Conservation (phyloP, 2,113 vertebrate genomes). For the Zosterops hypoxanthus region DNA sequence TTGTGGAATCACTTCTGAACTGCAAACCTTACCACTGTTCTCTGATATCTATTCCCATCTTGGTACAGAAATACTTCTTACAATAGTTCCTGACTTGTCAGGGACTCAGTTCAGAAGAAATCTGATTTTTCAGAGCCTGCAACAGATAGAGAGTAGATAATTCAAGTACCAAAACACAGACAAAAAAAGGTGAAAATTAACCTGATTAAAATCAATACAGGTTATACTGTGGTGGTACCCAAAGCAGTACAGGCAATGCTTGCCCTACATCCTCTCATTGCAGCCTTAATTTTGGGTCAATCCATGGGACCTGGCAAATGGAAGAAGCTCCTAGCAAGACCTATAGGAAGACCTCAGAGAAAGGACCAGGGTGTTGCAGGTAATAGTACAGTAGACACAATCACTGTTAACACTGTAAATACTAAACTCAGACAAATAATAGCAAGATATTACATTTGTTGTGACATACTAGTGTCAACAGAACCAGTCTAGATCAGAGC, state of each 20-base stretch:
- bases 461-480: accelerated
- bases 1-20: not conserved
- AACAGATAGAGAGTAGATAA: not conserved
- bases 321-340: not conserved
- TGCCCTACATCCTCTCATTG: not conserved
- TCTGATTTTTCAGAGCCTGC: not conserved
- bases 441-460: not conserved
- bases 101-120: not conserved
- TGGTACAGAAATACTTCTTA: not conserved
- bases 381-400: not conserved
- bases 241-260: not conserved
- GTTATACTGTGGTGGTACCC: not conserved
- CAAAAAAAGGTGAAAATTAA: not conserved
- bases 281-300: not conserved
- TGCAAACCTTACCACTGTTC: not conserved
- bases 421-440: not conserved
- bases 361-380: not conserved
- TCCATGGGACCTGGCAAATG: not conserved
- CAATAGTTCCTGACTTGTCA: not conserved
- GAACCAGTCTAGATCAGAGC: not conserved
- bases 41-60: not conserved
- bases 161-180: not conserved
- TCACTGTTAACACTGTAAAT: not conserved
- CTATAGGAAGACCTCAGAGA: not conserved
- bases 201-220: not conserved